Base-by-base conservation (phyloP, 2,797 vertebrate genomes). In the Oreochromis mossambicus region DNA sequence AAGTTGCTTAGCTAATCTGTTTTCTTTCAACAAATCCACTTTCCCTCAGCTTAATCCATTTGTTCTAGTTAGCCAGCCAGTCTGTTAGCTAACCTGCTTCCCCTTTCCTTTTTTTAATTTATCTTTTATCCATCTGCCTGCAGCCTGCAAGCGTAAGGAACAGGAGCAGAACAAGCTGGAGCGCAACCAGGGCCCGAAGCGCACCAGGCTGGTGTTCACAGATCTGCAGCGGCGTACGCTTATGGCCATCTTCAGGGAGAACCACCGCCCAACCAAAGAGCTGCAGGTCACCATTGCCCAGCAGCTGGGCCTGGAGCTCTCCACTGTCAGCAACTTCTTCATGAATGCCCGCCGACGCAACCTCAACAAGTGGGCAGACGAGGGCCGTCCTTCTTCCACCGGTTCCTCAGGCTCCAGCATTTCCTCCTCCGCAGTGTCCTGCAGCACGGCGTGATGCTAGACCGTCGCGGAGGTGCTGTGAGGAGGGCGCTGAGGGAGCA, bases 271-370 rank as follows among this genome's bases (percentile, higher is more conserved):
- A 0, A 95, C 96, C 95, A 97, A 97, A 79, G 97, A 98, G 92
- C 96, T 97, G 87, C 97, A 98, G 95, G 91, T 97, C 94, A 97
- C 97, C 94, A 97, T 98, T 86, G 96, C 97, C 76, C 97, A 97
- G 90, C 97, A 97, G 93, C 96, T 98, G 68, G 97, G 97, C 91
- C 95, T 98, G 87, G 97, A 97, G 96, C 96, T 97, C 5, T 97
- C 97, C 88, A 98, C 97, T 1, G 97, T 98, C 86, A 97, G 96
- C 96, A 98, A 98, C 94, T 98, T 98, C 96, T 98, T 98, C 95
- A 98, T 97, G 97, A 98, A 98, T 6, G 97, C 97, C 76, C 97
- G 97, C 78, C 95, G 97, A 78, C 96, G 97, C 90, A 97, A 97
- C 89, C 29, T 97, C 94, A 97, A 97, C 96, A 97, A 97, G 91